Evolutionary conservation across 2,888 invertebrate genomes (phyloP).

Genomic region (Hesperia comma): DNA sequence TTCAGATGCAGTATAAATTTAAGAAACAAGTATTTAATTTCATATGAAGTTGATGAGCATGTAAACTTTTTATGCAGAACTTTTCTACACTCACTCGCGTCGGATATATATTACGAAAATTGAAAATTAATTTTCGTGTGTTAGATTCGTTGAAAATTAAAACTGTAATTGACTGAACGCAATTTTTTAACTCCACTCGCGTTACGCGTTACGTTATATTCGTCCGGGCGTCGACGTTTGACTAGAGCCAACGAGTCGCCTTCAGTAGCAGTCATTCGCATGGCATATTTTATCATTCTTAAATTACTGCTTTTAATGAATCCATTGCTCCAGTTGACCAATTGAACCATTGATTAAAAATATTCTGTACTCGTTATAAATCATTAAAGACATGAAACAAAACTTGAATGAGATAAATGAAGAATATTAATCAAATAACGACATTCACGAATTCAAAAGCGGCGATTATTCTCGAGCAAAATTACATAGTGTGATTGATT

Average conservation of each 20-base stretch:
- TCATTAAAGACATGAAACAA: neutral
- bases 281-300: constrained; percentile 44
- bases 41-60: neutral
- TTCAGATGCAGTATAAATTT: neutral
- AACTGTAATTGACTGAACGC: neutral
- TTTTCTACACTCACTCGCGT: neutral
- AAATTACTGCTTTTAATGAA: constrained; percentile 47
- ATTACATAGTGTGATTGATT: too few relatives aligned
- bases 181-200: constrained; percentile 32
- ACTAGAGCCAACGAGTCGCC: constrained; percentile 46
- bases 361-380: neutral
- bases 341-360: constrained; percentile 15
- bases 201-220: constrained; percentile 45
- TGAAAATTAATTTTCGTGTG: too few relatives aligned
- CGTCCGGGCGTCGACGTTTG: constrained; percentile 49
- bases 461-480: too few relatives aligned
- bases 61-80: constrained; percentile 6
- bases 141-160: neutral
- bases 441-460: too few relatives aligned
- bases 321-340: constrained; percentile 42
- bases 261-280: constrained; percentile 41
- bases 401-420: neutral
- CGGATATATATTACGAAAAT: too few relatives aligned
- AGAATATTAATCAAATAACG: too few relatives aligned
- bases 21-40: neutral